These are phyloP conservation scores for Melanostoma mellinum DNA, from an alignment of 2,888 invertebrate genomes.

Conservation along the genomic window DNA sequence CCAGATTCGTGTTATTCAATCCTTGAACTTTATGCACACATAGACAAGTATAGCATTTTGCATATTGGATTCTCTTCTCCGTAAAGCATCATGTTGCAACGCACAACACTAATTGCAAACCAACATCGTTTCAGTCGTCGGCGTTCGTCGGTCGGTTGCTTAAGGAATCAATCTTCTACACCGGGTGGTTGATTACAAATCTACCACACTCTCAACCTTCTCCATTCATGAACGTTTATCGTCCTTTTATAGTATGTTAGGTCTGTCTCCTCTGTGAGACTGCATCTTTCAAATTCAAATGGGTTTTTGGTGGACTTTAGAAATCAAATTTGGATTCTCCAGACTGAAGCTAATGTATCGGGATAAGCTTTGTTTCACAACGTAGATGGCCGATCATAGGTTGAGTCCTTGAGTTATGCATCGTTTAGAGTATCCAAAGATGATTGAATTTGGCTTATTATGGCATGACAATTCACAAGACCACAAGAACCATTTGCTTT, in stretches of 20 bases:
- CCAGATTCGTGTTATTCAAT: slow-evolving; percentile 43
- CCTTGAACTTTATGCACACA: slow-evolving; percentile 49
- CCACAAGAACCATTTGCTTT: not conserved
- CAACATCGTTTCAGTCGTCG: not conserved
- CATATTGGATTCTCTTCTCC: slow-evolving; percentile 40
- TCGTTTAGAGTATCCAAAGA: slow-evolving; percentile 3
- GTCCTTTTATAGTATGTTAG: too few species aligned
- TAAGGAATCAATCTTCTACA: not conserved
- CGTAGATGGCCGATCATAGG: too few species aligned
- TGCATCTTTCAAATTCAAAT: not conserved
- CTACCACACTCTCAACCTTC: too few species aligned
- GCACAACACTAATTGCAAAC: slow-evolving; percentile 23
- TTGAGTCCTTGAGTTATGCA: not conserved
- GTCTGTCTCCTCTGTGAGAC: too few species aligned
- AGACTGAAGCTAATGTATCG: not conserved
- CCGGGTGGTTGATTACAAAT: slow-evolving; percentile 5
- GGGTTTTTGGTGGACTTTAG: not conserved
- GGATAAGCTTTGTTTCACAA: not conserved
- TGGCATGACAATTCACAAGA: not conserved
- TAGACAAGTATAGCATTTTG: slow-evolving; percentile 7
- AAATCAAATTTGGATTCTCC: slow-evolving; percentile 2
- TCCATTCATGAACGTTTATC: too few species aligned
- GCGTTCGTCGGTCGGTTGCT: not conserved
- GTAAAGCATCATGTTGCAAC: slow-evolving; percentile 10
- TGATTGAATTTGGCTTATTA: slow-evolving; percentile 3